These are phyloP conservation scores for Rhinolophus ferrumequinum DNA, from an alignment of 2,113 vertebrate genomes.

Conservation along the genomic window DNA sequence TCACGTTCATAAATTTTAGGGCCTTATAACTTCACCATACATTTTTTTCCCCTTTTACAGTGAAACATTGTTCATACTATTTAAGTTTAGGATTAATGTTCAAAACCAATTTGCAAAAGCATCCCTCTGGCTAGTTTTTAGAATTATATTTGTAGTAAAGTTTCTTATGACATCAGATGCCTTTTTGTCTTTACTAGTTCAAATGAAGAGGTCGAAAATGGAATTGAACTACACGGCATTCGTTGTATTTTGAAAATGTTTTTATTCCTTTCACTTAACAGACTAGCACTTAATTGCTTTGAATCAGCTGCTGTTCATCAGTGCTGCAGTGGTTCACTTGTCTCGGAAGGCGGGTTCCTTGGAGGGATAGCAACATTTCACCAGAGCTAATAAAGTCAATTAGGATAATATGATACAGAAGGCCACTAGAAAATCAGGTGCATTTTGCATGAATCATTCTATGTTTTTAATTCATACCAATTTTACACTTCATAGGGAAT, in stretches of 20 bases:
- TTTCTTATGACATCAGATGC: not conserved
- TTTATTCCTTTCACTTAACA: slow-evolving; percentile 73
- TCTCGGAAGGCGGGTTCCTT: slow-evolving; percentile 62
- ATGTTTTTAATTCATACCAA: slow-evolving; percentile 50
- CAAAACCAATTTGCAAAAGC: slow-evolving; percentile 73
- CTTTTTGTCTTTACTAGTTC: not conserved
- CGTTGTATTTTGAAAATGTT: slow-evolving; percentile 73
- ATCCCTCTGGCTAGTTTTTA: slow-evolving; percentile 64
- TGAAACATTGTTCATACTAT: not conserved
- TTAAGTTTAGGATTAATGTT: slow-evolving; percentile 62
- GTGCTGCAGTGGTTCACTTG: slow-evolving; percentile 16
- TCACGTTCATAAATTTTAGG: not conserved
- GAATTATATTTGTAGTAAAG: slow-evolving; percentile 41
- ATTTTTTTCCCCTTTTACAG: not conserved
- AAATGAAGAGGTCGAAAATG: slow-evolving; percentile 65
- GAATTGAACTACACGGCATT: slow-evolving; percentile 47
- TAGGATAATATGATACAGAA: slow-evolving; percentile 68
- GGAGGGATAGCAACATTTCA: slow-evolving; percentile 64
- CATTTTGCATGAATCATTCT: slow-evolving; percentile 71
- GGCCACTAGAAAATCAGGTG: slow-evolving; percentile 69
- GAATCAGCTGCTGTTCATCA: slow-evolving; percentile 67
- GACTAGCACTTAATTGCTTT: slow-evolving; percentile 73
- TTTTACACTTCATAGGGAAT: slow-evolving; percentile 32
- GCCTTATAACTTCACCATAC: slow-evolving; percentile 45
- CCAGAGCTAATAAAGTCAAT: slow-evolving; percentile 67